These are phyloP conservation scores for Podarcis raffonei DNA, from an alignment of 2,113 vertebrate genomes.

Conservation along the genomic window DNA sequence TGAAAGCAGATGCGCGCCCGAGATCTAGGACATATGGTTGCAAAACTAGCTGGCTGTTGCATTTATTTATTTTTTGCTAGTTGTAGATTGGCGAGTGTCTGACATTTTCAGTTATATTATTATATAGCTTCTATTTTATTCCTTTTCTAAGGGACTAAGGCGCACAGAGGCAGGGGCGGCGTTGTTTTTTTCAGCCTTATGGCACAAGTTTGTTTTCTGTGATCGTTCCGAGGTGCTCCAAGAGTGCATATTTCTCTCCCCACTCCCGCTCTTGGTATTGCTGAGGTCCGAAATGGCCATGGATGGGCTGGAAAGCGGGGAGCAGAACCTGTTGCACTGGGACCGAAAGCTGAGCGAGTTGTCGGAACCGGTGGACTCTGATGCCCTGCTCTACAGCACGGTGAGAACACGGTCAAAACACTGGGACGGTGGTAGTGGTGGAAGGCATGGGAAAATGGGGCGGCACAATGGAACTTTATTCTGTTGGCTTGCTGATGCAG, in stretches of 20 bases:
- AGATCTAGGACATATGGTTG: not conserved
- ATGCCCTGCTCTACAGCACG: slow-evolving; percentile 86
- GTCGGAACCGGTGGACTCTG: slow-evolving; percentile 88
- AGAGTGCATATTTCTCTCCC: not conserved
- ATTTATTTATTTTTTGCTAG: no score
- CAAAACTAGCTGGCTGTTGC: not conserved
- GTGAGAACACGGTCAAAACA: slow-evolving; percentile 74
- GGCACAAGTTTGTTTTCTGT: not conserved
- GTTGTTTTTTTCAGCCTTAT: not conserved
- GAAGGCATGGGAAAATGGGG: not conserved
- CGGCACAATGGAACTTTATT: no score
- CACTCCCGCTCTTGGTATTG: no score
- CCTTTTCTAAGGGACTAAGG: not conserved
- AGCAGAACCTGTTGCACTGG: slow-evolving; percentile 85
- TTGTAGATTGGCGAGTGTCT: not conserved
- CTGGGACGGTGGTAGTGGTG: no score
- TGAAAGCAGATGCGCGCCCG: not conserved
- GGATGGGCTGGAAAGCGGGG: slow-evolving; percentile 88
- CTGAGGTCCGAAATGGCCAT: slow-evolving; percentile 65
- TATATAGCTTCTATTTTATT: not conserved
- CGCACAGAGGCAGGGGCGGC: no score
- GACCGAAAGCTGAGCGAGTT: slow-evolving; percentile 94
- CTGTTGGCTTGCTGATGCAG: no score
- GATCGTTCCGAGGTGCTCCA: not conserved
- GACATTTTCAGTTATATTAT: not conserved